Conservation (phyloP, 2,113 vertebrate genomes). For the Albula goreensis region DNA sequence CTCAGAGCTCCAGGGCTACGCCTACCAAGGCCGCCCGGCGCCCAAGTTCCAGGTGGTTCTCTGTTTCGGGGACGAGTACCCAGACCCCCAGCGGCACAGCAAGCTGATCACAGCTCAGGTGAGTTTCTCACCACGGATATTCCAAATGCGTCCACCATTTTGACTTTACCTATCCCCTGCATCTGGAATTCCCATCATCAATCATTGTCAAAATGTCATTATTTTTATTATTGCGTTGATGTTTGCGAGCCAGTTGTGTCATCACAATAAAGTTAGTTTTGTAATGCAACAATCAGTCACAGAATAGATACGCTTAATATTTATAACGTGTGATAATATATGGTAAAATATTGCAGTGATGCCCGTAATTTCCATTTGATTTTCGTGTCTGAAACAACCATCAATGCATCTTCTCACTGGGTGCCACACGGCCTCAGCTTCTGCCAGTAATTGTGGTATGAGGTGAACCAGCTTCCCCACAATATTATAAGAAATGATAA, state of each 20-base stretch:
- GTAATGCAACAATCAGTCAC: too few relatives aligned
- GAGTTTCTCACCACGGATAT: slow-evolving; percentile 48
- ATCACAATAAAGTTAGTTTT: background rate
- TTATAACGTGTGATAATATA: background rate
- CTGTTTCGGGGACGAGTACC: slow-evolving; percentile 95
- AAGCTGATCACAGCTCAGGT: slow-evolving; percentile 96
- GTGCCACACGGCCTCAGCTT: too few relatives aligned
- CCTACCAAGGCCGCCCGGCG: slow-evolving; percentile 80
- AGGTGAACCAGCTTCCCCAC: background rate
- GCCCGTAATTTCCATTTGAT: background rate
- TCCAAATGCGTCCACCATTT: background rate
- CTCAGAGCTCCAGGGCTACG: slow-evolving; percentile 86
- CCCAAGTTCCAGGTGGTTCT: slow-evolving; percentile 88
- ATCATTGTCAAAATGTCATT: background rate
- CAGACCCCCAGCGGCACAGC: slow-evolving; percentile 85
- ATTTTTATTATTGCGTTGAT: background rate
- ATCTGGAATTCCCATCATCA: too few relatives aligned
- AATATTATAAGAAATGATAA: background rate
- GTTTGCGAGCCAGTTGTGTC: background rate
- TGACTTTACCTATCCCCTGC: background rate
- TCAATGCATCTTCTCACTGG: background rate
- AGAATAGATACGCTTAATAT: background rate
- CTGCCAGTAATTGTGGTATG: background rate
- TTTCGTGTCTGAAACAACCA: background rate
- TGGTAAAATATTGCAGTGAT: background rate